Evolutionary conservation across 1,140 invertebrate species (phyloP).

Genomic region (Meloidogyne chitwoodi): DNA sequence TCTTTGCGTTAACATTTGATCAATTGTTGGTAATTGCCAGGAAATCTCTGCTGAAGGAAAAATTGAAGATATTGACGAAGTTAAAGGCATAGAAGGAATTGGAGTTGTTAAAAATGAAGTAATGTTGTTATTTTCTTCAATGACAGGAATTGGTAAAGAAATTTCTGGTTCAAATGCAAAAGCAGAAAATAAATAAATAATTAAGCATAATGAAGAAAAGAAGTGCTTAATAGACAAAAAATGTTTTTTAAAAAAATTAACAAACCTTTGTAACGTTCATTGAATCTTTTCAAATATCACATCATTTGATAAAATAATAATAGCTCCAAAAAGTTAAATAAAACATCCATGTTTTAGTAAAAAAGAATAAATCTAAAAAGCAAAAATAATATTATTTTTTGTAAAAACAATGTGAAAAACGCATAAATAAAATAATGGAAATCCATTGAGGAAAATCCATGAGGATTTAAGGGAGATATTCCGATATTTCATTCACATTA

Average conservation of each 20-base stretch:
- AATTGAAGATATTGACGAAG: not conserved
- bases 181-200: not conserved
- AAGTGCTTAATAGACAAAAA: not conserved
- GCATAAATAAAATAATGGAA: not conserved
- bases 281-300: not conserved
- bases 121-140: not conserved
- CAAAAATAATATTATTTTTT: not conserved
- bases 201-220: not conserved
- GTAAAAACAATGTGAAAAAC: not conserved
- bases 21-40: not conserved
- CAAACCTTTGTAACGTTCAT: not conserved
- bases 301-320: not conserved
- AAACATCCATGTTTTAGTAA: not conserved
- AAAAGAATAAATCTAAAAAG: not conserved
- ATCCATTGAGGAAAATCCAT: too few species aligned
- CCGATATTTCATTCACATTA: too few species aligned
- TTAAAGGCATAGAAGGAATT: not conserved
- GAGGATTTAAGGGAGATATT: not conserved
- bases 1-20: not conserved
- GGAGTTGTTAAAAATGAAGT: not conserved
- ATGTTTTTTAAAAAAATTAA: not conserved
- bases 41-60: not conserved
- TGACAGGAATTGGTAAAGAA: not conserved
- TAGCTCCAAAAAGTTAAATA: not conserved
- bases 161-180: not conserved